A percentile compares a stretch with the other conserved stretches of the same genome.
Conservation (phyloP, 2,797 vertebrate species). For the Sarcoramphus papa region DNA sequence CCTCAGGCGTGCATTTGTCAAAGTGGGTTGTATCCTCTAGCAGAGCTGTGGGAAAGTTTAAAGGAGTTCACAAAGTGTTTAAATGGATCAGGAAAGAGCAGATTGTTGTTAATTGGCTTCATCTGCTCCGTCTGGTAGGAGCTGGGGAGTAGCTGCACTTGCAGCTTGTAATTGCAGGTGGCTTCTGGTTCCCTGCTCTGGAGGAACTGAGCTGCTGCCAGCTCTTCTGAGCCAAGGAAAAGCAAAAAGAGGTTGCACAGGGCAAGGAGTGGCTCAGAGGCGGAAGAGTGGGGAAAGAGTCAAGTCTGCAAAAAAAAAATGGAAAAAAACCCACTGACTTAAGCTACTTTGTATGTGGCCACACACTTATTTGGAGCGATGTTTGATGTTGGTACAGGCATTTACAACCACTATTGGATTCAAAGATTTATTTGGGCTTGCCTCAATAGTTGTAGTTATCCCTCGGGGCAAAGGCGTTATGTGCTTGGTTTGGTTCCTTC, state of each 20-base stretch:
- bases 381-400: not conserved
- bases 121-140: not conserved
- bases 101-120: not conserved
- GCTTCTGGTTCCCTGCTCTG: not conserved
- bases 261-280: not conserved
- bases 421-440: not conserved
- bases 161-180: not conserved
- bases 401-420: not conserved
- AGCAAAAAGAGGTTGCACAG: not conserved
- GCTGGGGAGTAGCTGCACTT: not conserved
- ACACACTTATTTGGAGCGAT: accelerated
- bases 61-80: not conserved
- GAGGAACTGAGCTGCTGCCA: not conserved
- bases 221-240: not conserved
- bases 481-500: not conserved
- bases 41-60: not conserved
- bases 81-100: not conserved
- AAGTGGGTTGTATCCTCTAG: not conserved
- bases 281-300: not conserved
- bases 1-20: not conserved
- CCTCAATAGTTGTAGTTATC: not conserved
- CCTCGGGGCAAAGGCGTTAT: not conserved
- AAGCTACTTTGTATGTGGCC: not conserved
- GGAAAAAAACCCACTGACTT: not conserved
- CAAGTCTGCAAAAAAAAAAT: not conserved